These are phyloP conservation scores for Chaenogobius annularis DNA, from an alignment of 2,113 vertebrate species.

Conservation along the genomic window DNA sequence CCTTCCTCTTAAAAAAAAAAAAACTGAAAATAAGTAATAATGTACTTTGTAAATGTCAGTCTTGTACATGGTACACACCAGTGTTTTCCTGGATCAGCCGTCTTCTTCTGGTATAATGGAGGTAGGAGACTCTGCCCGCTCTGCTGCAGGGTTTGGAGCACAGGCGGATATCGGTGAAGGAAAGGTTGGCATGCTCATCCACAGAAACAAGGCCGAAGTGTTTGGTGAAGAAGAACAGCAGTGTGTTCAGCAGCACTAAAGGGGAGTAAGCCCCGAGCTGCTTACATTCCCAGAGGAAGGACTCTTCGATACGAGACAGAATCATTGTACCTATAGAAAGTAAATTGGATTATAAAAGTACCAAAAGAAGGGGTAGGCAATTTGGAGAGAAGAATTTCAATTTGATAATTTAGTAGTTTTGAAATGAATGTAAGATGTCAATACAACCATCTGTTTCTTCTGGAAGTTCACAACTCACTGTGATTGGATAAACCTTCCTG, in stretches of 20 bases:
- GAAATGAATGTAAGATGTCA: neutral
- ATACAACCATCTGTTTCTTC: no score
- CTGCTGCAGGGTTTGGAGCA: constrained; percentile 83
- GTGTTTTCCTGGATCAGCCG: constrained; percentile 39
- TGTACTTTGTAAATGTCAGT: neutral
- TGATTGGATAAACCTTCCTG: no score
- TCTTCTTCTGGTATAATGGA: constrained; percentile 80
- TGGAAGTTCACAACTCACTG: no score
- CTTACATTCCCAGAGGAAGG: constrained; percentile 96
- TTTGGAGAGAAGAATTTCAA: no score
- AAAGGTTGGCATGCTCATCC: constrained; percentile 88
- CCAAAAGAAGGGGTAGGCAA: no score
- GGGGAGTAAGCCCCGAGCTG: constrained; percentile 96
- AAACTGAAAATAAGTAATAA: neutral
- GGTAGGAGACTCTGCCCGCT: constrained; percentile 85
- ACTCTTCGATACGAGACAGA: constrained; percentile 78
- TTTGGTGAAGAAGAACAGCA: constrained; percentile 97
- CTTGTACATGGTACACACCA: constrained; percentile 19
- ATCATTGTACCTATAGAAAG: constrained; percentile 29
- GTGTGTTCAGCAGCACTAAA: constrained; percentile 92
- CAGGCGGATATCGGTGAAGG: constrained; percentile 87
- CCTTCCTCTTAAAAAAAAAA: constrained; percentile 76
- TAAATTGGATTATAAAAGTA: neutral
- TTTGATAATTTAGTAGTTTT: neutral
- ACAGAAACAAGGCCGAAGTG: constrained; percentile 88